These are phyloP conservation scores for Rugalucina vietnamica DNA, from an alignment of 2,888 invertebrate genomes.

Conservation along the genomic window DNA sequence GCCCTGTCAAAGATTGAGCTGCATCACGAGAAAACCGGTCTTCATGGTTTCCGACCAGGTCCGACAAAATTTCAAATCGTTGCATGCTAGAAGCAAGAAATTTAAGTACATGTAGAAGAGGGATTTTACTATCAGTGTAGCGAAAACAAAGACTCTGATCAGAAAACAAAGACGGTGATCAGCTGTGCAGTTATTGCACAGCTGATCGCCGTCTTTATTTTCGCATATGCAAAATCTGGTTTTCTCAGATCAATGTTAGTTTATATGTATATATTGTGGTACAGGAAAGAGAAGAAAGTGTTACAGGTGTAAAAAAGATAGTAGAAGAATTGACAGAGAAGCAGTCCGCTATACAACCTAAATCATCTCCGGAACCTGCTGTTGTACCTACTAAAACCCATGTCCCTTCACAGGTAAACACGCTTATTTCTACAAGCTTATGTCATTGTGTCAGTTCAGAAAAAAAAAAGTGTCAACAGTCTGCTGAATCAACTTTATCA, in stretches of 20 bases:
- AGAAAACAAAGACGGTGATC: no score
- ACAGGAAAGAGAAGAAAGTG: conserved; percentile 13
- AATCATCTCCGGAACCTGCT: not conserved
- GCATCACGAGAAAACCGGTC: no score
- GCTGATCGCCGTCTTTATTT: no score
- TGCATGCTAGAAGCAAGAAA: not conserved
- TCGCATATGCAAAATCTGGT: no score
- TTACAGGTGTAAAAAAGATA: not conserved
- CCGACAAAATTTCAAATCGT: not conserved
- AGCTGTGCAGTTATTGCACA: no score
- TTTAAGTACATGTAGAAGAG: not conserved
- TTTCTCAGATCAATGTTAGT: not conserved
- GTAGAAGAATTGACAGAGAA: not conserved
- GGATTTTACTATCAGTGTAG: no score
- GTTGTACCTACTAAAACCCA: not conserved
- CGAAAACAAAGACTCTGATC: no score
- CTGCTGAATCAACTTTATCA: no score
- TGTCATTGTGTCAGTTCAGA: no score
- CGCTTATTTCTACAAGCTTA: no score
- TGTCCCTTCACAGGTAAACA: not conserved
- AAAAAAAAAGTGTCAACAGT: no score
- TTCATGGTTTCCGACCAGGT: no score
- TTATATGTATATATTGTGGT: not conserved
- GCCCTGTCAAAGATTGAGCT: not conserved
- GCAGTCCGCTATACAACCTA: not conserved